Base-by-base conservation (phyloP, 2,113 vertebrate species). In the Crotalus viridis region DNA sequence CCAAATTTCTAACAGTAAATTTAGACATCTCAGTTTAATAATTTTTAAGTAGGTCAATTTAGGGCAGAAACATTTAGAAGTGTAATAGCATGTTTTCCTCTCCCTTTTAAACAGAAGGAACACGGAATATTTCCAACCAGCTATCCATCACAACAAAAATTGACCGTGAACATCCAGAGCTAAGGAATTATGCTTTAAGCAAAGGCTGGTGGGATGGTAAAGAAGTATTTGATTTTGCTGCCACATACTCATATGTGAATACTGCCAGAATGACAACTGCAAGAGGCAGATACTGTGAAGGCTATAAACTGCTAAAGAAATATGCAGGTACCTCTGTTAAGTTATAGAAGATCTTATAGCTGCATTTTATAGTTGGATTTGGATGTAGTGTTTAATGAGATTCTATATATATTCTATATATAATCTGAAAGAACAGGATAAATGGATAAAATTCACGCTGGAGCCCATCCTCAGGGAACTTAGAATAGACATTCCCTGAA, bases 121-220 rank as follows among this genome's bases (percentile, higher is more conserved):
- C 98, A 95, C 98, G 98, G 85, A 99, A 99, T 97, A 99, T 99
- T 97, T 99, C 99, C 69, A 99, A 99, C 95, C 98, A 99, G 96
- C 98, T 99, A 87, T 98, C 98, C 56, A 98, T 99, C 96, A 99
- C 98, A 33, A 99, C 98, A 19, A 99, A 98, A 95, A 98, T 99
- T 89, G 98, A 99, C 97, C 98, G 94, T 95, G 98, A 99, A 90
- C 99, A 99, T 92, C 98, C 98, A 48, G 93, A 96, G 89, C 5
- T 99, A 97, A 98, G 97, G 94, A 97, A 96, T 92, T 98, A 99
- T 61, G 99, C 99, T 46, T 98, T 92, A 91, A 97, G 95, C 94
- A 97, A 97, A 94, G 98, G 98, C 93, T 99, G 99, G 99, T 99
- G 99, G 99, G 97, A 99, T 57, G 98, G 98, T 54, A n/a, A 98